Conservation (phyloP, 2,888 invertebrate species). For the Zelleria hepariella region DNA sequence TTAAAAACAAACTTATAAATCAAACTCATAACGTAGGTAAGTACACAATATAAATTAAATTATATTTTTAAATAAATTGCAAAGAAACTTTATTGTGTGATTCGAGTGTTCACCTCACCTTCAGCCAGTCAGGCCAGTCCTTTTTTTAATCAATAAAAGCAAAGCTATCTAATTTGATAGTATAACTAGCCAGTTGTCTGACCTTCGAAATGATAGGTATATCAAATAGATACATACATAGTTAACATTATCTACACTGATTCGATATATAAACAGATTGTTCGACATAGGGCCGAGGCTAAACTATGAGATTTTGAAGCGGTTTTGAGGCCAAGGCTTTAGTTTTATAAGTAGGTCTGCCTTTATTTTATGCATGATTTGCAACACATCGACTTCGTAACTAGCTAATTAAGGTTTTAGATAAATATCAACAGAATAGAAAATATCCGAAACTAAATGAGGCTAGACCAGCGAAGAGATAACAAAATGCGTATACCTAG, state of each 20-base stretch:
- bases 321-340: constrained; percentile 64
- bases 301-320: constrained; percentile 18
- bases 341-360: constrained; percentile 44
- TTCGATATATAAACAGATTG: constrained; percentile 33
- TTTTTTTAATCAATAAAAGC: neutral
- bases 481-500: constrained; percentile 20
- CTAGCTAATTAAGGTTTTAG: neutral
- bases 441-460: too few relatives aligned
- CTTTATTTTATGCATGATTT: constrained; percentile 38
- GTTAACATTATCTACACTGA: constrained; percentile 10
- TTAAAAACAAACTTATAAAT: too few relatives aligned
- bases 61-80: too few relatives aligned
- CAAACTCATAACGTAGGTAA: too few relatives aligned
- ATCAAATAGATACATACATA: neutral
- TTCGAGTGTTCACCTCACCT: too few relatives aligned
- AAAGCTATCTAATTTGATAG: neutral
- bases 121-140: neutral
- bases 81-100: too few relatives aligned
- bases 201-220: neutral
- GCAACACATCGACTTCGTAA: constrained; percentile 20
- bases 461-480: neutral
- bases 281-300: constrained; percentile 52
- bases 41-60: too few relatives aligned
- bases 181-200: too few relatives aligned
- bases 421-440: neutral